phyloP scores from a whole-genome alignment of 2,113 vertebrate genomes.

The Tringa solitaria region DNA sequence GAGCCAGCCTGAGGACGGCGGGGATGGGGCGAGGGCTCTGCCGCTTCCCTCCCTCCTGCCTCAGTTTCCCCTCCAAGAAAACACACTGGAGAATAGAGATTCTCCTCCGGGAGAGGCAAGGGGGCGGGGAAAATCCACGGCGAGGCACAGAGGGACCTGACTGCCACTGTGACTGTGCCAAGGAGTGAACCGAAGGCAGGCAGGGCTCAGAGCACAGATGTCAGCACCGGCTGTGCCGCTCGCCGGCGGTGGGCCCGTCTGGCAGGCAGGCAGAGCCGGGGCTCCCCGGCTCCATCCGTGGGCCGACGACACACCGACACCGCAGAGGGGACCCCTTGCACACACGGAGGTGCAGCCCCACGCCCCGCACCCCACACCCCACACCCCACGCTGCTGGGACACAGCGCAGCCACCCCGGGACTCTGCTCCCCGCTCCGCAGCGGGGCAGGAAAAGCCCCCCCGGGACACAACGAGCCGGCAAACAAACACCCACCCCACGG shows the following conservation, averaged over 20 bases:
- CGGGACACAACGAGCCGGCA: accelerated
- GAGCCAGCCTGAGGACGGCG: neutral
- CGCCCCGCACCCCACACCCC: neutral
- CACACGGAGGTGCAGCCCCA: neutral
- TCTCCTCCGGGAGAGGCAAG: neutral
- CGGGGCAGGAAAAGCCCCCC: neutral
- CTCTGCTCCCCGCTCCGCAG: neutral
- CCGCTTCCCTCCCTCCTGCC: neutral
- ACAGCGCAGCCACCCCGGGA: accelerated
- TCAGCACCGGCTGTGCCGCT: neutral
- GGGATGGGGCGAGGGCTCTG: neutral
- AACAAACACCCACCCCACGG: neutral
- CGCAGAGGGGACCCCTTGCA: accelerated
- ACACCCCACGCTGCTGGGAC: neutral
- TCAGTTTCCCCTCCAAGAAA: neutral
- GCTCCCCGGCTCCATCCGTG: neutral
- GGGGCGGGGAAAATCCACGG: neutral
- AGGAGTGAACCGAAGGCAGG: neutral
- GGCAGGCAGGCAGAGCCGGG: neutral
- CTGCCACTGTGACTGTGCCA: neutral
- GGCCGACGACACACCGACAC: neutral
- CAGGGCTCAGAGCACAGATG: slow-evolving; percentile 23
- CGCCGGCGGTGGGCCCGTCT: neutral
- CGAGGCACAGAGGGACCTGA: neutral
- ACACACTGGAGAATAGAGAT: accelerated